These are phyloP conservation scores for Chrysolina oricalcia DNA, from an alignment of 2,888 invertebrate species.

Conservation along the genomic window DNA sequence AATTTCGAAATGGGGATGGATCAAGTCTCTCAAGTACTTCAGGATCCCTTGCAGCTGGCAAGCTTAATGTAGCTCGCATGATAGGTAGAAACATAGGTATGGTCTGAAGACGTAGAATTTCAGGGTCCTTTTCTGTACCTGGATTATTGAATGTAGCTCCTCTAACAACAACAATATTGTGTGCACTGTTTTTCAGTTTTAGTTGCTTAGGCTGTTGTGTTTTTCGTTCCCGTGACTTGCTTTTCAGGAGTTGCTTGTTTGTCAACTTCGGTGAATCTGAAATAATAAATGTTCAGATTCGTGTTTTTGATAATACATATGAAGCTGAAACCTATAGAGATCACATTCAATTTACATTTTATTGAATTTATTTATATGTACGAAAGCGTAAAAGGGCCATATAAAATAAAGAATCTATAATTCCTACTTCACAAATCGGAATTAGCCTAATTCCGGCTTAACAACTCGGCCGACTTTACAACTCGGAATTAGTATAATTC, in stretches of 20 bases:
- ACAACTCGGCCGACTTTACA: too few species aligned
- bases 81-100: conserved; percentile 96
- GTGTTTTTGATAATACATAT: too few species aligned
- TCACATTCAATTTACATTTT: too few species aligned
- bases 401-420: too few species aligned
- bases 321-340: too few species aligned
- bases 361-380: too few species aligned
- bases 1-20: conserved; percentile 77
- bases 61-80: conserved; percentile 89
- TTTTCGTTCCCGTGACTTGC: conserved; percentile 58
- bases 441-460: too few species aligned
- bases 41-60: conserved; percentile 89
- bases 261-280: conserved; percentile 88
- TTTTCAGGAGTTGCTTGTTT: conserved; percentile 73
- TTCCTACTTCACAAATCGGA: too few species aligned
- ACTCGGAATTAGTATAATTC: too few species aligned
- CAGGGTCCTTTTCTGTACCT: conserved; percentile 82
- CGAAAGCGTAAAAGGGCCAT: too few species aligned
- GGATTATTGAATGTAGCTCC: conserved; percentile 76
- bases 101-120: conserved; percentile 80
- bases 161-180: conserved; percentile 89
- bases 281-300: too few species aligned
- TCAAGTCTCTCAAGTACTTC: conserved; percentile 88
- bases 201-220: conserved; percentile 71
- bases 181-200: conserved; percentile 73